These are phyloP conservation scores for Aphelinus atriplicis DNA, from an alignment of 1,140 invertebrate species.

Conservation along the genomic window DNA sequence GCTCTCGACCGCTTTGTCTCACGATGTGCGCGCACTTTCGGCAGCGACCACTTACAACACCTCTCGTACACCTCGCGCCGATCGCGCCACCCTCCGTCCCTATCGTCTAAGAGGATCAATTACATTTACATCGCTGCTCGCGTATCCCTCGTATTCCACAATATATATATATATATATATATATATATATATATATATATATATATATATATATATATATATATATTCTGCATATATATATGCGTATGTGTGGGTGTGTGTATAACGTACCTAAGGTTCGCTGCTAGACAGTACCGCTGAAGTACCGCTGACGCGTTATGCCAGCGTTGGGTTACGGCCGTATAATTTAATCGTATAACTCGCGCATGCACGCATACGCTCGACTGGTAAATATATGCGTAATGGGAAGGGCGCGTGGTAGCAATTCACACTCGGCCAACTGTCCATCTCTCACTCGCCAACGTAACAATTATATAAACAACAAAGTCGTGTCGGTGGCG, in stretches of 20 bases:
- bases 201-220: background rate
- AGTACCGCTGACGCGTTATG: no score
- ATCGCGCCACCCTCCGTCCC: no score
- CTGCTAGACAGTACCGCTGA: no score
- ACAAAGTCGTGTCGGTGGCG: constrained; percentile 12
- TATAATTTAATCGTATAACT: background rate
- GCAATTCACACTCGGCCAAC: background rate
- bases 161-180: constrained; percentile 1
- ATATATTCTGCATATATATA: no score
- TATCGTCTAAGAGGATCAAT: background rate
- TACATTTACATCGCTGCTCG: constrained; percentile 30
- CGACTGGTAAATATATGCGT: background rate
- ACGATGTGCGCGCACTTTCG: no score
- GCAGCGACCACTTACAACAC: no score
- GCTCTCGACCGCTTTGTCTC: no score
- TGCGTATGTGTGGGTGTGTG: no score
- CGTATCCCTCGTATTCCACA: background rate
- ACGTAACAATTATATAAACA: constrained; percentile 39
- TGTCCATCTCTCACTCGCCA: background rate
- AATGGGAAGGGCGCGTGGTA: no score
- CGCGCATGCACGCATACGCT: background rate
- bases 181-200: background rate
- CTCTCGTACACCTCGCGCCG: no score
- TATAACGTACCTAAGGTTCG: no score
- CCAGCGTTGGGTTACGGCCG: no score